phyloP scores from a whole-genome alignment of 2,797 vertebrate genomes.

The Sparidentex hasta region DNA sequence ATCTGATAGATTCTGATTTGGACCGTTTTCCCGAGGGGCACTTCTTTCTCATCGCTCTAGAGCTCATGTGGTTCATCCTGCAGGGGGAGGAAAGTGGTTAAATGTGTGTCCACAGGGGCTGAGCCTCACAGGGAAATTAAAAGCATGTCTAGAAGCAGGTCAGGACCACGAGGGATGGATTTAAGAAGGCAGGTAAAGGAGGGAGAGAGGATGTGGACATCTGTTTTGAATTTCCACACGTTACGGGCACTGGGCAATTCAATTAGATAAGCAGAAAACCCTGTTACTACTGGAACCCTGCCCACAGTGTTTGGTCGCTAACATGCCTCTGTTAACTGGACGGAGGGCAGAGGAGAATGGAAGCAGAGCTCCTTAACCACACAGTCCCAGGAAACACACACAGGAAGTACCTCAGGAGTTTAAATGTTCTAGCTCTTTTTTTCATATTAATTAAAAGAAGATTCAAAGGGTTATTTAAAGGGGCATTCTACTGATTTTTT shows the following conservation, averaged over 20 bases:
- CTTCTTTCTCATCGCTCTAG: background rate
- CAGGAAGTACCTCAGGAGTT: constrained; percentile 22
- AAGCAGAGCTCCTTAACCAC: constrained; percentile 20
- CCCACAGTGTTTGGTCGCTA: constrained; percentile 58
- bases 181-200: constrained; percentile 57
- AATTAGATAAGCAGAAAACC: constrained; percentile 73
- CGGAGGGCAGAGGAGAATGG: constrained; percentile 5
- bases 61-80: constrained; percentile 26
- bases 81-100: constrained; percentile 19
- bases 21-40: background rate
- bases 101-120: constrained; percentile 23
- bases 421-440: background rate
- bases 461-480: background rate
- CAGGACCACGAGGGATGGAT: constrained; percentile 49
- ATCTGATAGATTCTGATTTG: constrained; percentile 28
- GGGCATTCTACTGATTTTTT: background rate
- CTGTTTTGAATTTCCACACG: constrained; percentile 81
- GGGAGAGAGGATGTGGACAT: constrained; percentile 65
- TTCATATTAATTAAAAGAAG: too few species aligned
- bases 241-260: constrained; percentile 69
- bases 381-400: constrained; percentile 28
- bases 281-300: constrained; percentile 68
- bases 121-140: constrained; percentile 56
- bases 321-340: constrained; percentile 27
- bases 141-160: constrained; percentile 56